Base-by-base conservation (phyloP, 1,140 invertebrate genomes). In the Conopomorpha cramerella region DNA sequence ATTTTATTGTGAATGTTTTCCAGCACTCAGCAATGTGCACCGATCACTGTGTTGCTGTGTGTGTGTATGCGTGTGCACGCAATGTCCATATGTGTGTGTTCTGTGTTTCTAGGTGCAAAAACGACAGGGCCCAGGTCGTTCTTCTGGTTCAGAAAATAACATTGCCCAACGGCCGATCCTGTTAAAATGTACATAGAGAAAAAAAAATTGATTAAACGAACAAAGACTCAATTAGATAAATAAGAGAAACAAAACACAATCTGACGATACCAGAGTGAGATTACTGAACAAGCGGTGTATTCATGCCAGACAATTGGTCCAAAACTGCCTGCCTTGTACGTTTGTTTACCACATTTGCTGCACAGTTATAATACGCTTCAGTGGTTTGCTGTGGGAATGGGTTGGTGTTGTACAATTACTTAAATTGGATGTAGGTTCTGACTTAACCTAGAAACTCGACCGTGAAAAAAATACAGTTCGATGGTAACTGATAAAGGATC, bases 131-230 rank as follows among this genome's bases (percentile, higher is more conserved):
- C 71, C 52, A 65, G 71, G 62, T 73, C 71, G 52, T 76, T 76
- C 71, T 76, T 76, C 71, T 76, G 71, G 71, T 76, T 76, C 68
- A 76, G 71, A 66, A 68, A 76, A 64, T 76, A 76, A 51, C 56
- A n/a, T n/a, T n/a, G n/a, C n/a, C n/a, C n/a, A n/a, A n/a, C n/a
- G n/a, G n/a, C n/a, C n/a, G n/a, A n/a, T n/a, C n/a, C n/a, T n/a
- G n/a, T n/a, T n/a, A 68, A 16, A 43, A 58, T 59, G 57, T 55
- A 49, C 50, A 62, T 71, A 72, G 60, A 70, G 61, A 72, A 67
- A 57, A 76, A 76, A 76, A 66, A 76, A 67, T 76, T 63, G 72
- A 67, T 71, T 76, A 74, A 60, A 64, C 55, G 53, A 43, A 57
- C 66, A 67, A 76, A 76, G 67, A 76, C 71, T 76, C 65, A 76